phyloP scores from a whole-genome alignment of 2,888 invertebrate genomes.

The Choreutis nemorana region DNA sequence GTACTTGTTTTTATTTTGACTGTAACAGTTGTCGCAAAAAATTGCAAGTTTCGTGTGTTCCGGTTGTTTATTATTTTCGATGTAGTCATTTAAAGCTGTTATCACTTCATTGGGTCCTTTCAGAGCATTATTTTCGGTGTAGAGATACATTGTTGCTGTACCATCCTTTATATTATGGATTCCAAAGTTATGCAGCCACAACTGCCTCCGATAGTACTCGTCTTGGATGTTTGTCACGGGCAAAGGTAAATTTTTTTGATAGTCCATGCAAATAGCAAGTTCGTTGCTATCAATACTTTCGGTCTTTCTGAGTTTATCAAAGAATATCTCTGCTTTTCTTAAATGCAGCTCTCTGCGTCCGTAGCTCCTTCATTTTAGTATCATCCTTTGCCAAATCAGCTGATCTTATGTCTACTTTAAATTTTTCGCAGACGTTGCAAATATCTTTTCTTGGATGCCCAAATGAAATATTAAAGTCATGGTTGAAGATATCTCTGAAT shows the following conservation, averaged over 20 bases:
- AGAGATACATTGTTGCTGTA: constrained; percentile 5
- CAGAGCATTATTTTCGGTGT: too few species aligned
- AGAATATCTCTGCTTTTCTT: too few species aligned
- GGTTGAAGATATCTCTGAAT: constrained; percentile 1
- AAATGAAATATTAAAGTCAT: constrained; percentile 1
- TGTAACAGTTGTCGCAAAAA: constrained; percentile 5
- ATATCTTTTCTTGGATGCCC: constrained; percentile 3
- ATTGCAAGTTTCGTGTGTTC: constrained; percentile 5
- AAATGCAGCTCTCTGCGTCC: too few species aligned
- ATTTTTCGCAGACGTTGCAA: constrained; percentile 1
- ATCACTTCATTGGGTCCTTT: too few species aligned
- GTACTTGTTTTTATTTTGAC: constrained; percentile 12
- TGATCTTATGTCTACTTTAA: constrained; percentile 1
- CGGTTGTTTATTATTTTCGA: too few species aligned
- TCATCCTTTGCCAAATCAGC: constrained; percentile 1
- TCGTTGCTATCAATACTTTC: too few species aligned
- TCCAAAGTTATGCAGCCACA: constrained; percentile 4
- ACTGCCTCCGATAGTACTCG: constrained; percentile 2
- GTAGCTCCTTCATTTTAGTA: too few species aligned
- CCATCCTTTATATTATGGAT: too few species aligned
- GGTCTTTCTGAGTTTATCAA: too few species aligned
- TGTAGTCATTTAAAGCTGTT: too few species aligned
- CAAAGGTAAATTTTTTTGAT: constrained; percentile 1
- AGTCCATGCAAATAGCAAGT: constrained; percentile 2
- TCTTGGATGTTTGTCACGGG: constrained; percentile 1